Evolutionary conservation across 1,140 invertebrate genomes (phyloP), one percentile per base, ranked within the genome.

Genomic region (Pinna nobilis): DNA sequence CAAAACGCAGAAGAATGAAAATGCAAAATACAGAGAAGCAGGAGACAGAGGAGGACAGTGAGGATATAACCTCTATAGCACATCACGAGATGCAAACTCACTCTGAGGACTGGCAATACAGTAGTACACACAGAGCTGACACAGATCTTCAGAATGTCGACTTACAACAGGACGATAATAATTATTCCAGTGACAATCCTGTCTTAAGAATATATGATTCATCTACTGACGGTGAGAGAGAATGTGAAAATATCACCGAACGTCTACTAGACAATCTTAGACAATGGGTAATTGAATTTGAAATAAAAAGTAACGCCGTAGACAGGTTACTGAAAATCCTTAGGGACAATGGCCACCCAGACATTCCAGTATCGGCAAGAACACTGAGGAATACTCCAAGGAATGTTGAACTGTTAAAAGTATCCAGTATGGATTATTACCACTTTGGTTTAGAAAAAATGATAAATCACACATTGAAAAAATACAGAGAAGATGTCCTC

Each of bases 361-460:
- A 33, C 20, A 32, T 68, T 6, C 51, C 66, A 25, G 1, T 3
- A 11, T 39, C 66, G 11, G n/a, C 25, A 30, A 44, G 57, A 25
- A 70, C 68, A 15, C 20, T 70, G 7, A 41, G 61, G 18, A 35
- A 50, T 33, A 65, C 68, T 51, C 32, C 30, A n/a, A 61, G 44
- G 11, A 25, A 63, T 1, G 33, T 61, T 41, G 59, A 63, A 15
- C 61, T 59, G 5, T 23, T 9, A 39, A 25, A 32, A 37, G 53
- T 49, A 51, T 70, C 57, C 41, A 59, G 68, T 18, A 60, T 60
- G 44, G 39, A 70, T 5, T 70, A 70, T 41, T 70, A 33, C n/a
- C 20, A 63, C 41, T 70, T 63, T 70, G 57, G 44, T 5, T 9
- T 70, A 1, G 15, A 23, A 23, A 37, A 6, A 35, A 23, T 32